Conservation (phyloP, 2,113 vertebrate species). For the Chionomys nivalis region DNA sequence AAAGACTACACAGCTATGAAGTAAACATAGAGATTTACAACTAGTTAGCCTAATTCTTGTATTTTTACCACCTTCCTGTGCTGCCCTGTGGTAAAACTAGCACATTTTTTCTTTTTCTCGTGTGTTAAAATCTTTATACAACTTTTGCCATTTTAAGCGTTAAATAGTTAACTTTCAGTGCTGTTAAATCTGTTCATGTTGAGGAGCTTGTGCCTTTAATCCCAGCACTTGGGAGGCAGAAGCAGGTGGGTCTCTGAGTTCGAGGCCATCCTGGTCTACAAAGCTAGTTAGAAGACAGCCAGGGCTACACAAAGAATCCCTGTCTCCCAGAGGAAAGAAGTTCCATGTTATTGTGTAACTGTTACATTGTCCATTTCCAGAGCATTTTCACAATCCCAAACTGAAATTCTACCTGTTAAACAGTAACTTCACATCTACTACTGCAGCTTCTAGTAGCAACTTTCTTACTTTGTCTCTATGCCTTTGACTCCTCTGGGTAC, state of each 20-base stretch:
- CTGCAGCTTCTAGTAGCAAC: neutral
- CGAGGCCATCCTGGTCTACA: neutral
- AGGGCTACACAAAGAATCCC: neutral
- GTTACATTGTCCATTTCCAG: slow-evolving; percentile 5
- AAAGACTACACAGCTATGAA: slow-evolving; percentile 5
- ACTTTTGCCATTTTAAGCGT: slow-evolving; percentile 10
- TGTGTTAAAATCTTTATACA: neutral
- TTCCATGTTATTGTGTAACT: neutral
- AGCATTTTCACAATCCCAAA: slow-evolving; percentile 41
- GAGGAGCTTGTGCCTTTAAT: neutral
- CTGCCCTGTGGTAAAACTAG: slow-evolving; percentile 12
- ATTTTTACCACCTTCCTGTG: slow-evolving; percentile 29
- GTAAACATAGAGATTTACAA: slow-evolving; percentile 41
- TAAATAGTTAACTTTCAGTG: neutral
- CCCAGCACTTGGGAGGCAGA: neutral
- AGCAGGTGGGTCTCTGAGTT: neutral
- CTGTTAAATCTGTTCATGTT: neutral
- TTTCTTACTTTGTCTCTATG: slow-evolving; percentile 45
- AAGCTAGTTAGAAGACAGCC: neutral
- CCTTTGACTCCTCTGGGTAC: neutral
- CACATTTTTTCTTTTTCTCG: neutral
- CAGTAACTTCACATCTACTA: neutral
- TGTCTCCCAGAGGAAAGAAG: neutral
- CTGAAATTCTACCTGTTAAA: slow-evolving; percentile 31
- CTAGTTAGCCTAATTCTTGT: slow-evolving; percentile 1